Conservation (phyloP, 2,797 vertebrate species). For the Crax fasciolata region DNA sequence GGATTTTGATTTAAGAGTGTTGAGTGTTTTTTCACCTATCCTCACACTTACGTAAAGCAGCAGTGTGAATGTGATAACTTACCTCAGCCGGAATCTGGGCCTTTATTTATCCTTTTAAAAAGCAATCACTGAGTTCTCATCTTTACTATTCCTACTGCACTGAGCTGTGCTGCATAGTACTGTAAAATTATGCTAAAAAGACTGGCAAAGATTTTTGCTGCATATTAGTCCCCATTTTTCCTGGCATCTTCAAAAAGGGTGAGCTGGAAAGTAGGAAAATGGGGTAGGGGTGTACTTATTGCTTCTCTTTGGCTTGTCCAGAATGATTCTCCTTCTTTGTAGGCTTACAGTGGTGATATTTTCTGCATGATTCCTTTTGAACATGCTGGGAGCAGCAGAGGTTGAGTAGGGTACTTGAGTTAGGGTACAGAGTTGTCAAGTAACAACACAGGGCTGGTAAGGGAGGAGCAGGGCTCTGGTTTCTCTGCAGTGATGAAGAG, state of each 20-base stretch:
- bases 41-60: not conserved
- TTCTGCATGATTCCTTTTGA: not conserved
- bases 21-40: not conserved
- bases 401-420: not conserved
- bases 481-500: not conserved
- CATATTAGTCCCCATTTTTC: rapidly evolving
- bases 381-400: rapidly evolving
- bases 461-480: not conserved
- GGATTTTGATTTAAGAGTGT: not conserved
- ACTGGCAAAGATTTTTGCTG: not conserved
- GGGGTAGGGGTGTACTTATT: not conserved
- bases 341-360: rapidly evolving
- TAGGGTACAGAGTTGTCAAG: not conserved
- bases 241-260: not conserved
- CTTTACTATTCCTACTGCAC: not conserved
- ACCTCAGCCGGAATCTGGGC: not conserved
- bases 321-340: not conserved
- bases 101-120: not conserved
- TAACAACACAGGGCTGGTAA: rapidly evolving
- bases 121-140: not conserved
- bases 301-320: not conserved
- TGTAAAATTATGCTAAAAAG: not conserved
- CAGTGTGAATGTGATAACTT: not conserved
- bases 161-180: not conserved
- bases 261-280: not conserved